Base-by-base conservation (phyloP, 2,888 invertebrate species). In the Agyllia agylla region DNA sequence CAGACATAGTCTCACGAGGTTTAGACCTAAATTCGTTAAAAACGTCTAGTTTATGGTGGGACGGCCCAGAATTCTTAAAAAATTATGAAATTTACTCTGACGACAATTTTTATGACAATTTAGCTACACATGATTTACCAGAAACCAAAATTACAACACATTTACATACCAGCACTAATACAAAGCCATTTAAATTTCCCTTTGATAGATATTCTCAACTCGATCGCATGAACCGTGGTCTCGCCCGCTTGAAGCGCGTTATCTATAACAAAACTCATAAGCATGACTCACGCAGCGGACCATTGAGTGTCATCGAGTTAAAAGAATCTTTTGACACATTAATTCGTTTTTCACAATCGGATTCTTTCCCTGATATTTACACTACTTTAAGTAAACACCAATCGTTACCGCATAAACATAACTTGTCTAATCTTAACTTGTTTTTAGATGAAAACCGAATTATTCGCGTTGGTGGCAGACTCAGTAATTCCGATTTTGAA, bases 121-220 rank as follows among this genome's bases (percentile, higher is more conserved):
- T 80, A 3, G 1, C 79, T 9, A 5, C 27, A 17, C 27, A 35
- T 8, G 82, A 86, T 49, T 70, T 88, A 31, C 88, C 88, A 9
- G 86, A 88, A 82, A 49, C 64, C 38, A 89, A 86, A 86, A 78
- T n/a, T 64, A 33, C 77, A 35, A 33, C 31, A 9, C 11, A 77
- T 38, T 35, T 75, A 57, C 30, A 49, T 8, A 30, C n/a, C n/a
- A 8, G 8, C 17, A 79, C 24, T 38, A 79, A 42, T 42, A 79
- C 24, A 79, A 75, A 75, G 2, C 30, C 31, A 2, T 81, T 84
- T 86, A 73, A 82, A 64, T 85, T 89, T 84, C 24, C 83, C 15
- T 90, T 90, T 82, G 30, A 57, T 11, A 85, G 75, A 13, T 91
- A 84, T 75, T 91, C 89, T 77, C 83, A 91, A n/a, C 84, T 88